phyloP scores from a whole-genome alignment of 2,888 invertebrate genomes.

The Halictus ligatus region DNA sequence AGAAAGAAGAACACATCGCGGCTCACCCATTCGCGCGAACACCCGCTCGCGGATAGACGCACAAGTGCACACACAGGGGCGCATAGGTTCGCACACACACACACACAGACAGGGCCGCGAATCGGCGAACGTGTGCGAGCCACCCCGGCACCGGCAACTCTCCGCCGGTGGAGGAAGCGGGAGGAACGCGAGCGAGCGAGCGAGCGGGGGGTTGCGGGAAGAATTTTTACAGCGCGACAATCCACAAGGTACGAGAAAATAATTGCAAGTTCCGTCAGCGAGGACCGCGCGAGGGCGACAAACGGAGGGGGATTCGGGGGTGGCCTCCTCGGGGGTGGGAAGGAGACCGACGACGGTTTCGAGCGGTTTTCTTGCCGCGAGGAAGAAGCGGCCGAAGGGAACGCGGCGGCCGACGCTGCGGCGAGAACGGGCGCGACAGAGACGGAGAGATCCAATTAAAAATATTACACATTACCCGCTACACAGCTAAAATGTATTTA shows the following conservation, averaged over 20 bases:
- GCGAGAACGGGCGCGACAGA: constrained; percentile 58
- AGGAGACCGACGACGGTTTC: constrained; percentile 58
- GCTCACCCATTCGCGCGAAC: neutral
- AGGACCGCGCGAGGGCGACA: constrained; percentile 61
- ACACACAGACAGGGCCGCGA: neutral
- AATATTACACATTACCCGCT: constrained; percentile 84
- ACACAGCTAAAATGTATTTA: constrained; percentile 82
- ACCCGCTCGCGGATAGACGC: neutral
- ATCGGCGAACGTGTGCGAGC: neutral
- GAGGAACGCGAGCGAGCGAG: constrained; percentile 6
- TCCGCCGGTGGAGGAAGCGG: constrained; percentile 48
- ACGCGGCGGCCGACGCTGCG: constrained; percentile 52
- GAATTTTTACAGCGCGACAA: constrained; percentile 81
- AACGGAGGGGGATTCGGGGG: constrained; percentile 5
- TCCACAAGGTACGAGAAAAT: constrained; percentile 82
- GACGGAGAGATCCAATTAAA: constrained; percentile 83
- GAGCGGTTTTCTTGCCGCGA: constrained; percentile 68
- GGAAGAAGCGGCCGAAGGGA: constrained; percentile 54
- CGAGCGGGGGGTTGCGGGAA: constrained; percentile 31
- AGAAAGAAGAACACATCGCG: neutral
- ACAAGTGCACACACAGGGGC: neutral
- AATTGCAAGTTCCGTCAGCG: constrained; percentile 82
- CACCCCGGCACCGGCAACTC: neutral
- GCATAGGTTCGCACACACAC: neutral
- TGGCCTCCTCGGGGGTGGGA: constrained; percentile 20